A percentile compares a stretch with the other conserved stretches of the same genome.
Evolutionary conservation across 2,888 invertebrate species (phyloP).

Genomic region (Caenorhabditis angaria): DNA sequence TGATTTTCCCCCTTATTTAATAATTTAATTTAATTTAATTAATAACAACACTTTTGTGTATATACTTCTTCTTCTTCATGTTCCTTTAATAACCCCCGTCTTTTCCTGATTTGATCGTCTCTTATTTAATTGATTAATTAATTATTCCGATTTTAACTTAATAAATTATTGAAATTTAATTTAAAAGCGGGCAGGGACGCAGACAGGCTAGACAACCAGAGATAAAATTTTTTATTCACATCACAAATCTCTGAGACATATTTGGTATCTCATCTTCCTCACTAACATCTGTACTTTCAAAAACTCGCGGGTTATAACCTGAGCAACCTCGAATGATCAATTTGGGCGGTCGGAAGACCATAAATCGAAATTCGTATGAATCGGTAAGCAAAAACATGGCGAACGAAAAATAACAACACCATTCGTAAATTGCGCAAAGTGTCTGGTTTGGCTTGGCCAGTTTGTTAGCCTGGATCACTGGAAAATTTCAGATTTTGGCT

Average conservation of each 20-base stretch:
- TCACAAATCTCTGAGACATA: constrained; percentile 26
- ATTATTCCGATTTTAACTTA: no score
- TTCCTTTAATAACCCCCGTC: no score
- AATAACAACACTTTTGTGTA: no score
- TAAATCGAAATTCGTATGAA: constrained; percentile 33
- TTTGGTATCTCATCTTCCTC: constrained; percentile 28
- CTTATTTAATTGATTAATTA: no score
- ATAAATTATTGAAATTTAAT: no score
- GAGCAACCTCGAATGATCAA: constrained; percentile 34
- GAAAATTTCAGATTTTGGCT: neutral
- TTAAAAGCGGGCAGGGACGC: no score
- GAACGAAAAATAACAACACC: constrained; percentile 39
- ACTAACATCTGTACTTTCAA: constrained; percentile 24
- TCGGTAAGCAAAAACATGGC: constrained; percentile 35
- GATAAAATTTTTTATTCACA: constrained; percentile 6
- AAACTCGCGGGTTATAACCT: constrained; percentile 29
- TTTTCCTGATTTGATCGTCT: no score
- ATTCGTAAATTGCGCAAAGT: constrained; percentile 37
- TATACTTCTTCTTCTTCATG: no score
- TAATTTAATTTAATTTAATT: no score
- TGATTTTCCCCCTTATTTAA: no score
- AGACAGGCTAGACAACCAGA: no score
- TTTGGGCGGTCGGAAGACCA: constrained; percentile 31
- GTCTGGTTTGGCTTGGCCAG: constrained; percentile 20
- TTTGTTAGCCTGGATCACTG: constrained; percentile 39